Evolutionary conservation across 2,113 vertebrate genomes (phyloP).

Genomic region (Toxostoma redivivum): DNA sequence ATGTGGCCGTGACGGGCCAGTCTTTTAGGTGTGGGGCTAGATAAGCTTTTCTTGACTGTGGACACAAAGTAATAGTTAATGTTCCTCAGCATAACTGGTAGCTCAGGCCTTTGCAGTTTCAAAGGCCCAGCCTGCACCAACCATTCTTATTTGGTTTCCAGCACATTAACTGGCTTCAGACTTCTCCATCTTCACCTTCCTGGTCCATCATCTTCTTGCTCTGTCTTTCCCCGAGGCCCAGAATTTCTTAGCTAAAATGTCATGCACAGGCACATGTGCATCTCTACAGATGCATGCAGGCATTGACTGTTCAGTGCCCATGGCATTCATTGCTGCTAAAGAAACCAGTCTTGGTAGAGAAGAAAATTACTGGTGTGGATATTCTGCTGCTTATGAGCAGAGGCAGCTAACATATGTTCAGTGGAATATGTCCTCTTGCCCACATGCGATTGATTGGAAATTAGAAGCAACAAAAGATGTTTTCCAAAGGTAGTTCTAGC

Average conservation of each 20-base stretch:
- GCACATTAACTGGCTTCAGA: background rate
- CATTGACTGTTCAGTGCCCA: background rate
- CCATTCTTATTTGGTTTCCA: background rate
- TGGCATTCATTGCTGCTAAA: background rate
- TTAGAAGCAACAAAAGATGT: background rate
- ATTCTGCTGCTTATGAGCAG: background rate
- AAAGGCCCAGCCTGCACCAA: background rate
- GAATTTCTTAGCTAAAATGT: background rate
- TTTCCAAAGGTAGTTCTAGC: background rate
- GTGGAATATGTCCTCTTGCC: background rate
- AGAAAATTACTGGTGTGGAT: background rate
- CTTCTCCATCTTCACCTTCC: background rate
- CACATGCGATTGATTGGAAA: fast-evolving
- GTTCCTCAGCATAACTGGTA: background rate
- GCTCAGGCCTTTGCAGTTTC: background rate
- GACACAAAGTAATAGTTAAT: background rate
- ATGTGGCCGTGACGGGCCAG: background rate
- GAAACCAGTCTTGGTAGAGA: background rate
- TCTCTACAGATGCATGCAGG: background rate
- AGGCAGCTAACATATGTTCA: background rate
- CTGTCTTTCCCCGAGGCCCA: background rate
- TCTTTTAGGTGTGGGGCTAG: background rate
- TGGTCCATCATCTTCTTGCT: background rate
- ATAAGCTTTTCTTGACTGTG: background rate
- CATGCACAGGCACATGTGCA: fast-evolving